Base-by-base conservation (phyloP, 2,888 invertebrate species). In the Caenorhabditis virilis region DNA sequence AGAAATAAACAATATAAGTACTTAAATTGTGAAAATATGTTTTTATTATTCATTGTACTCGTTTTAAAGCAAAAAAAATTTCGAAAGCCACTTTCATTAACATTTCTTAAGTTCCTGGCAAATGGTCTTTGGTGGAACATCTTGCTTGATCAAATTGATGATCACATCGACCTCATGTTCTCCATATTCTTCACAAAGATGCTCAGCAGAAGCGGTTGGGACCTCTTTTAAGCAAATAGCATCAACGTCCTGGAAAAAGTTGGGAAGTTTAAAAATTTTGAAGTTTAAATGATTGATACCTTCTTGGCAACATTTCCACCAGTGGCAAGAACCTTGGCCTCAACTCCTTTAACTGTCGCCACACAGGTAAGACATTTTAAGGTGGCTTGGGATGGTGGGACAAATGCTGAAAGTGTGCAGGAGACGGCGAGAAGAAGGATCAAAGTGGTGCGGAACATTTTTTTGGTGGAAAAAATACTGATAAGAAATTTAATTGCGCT, bases 71-170 rank as follows among this genome's bases (percentile, higher is more conserved):
- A n/a, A n/a, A n/a, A n/a, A n/a, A n/a, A n/a, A n/a, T n/a, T n/a
- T n/a, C n/a, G n/a, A 22, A 35, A 30, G 13, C 7, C 30, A 30
- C 30, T 30, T 30, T 25, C n/a, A n/a, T 39, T 52, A 62, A 22
- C 63, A 63, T 38, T 63, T 63, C 25, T 57, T 57, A 23, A 63
- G 46, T 26, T 63, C 33, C 18, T 63, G 57, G 39, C 65, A 65
- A 35, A 65, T 65, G n/a, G 53, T 52, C 41, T 59, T 65, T 43
- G 64, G 64, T 33, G 64, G 59, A 7, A 57, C 59, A 25, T 52
- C 50, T 46, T 51, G 26, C 51, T 59, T 57, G 45, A 65, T 59
- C 36, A 49, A 18, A 15, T 36, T 35, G 27, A 65, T 47, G 27
- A 65, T 65, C 20, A 48, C 48, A 16, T 59, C 59, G 22, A 65